phyloP scores from a whole-genome alignment of 2,113 vertebrate genomes.

The Monarcha castaneiventris region DNA sequence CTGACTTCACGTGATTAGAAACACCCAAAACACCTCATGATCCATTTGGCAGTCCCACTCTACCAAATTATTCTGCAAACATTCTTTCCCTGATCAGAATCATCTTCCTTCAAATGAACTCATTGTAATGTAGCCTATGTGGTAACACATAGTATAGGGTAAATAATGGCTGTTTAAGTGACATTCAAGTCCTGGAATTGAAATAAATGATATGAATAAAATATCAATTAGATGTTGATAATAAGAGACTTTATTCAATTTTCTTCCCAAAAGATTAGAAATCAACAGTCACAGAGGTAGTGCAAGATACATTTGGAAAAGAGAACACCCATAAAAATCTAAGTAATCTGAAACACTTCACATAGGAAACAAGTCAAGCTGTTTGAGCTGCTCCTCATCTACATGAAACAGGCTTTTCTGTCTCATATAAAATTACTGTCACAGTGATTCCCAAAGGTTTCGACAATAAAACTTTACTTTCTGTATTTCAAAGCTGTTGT shows the following conservation, averaged over 20 bases:
- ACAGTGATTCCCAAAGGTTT: not conserved
- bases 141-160: not conserved
- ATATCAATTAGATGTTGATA: slow-evolving; percentile 4
- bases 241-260: not conserved
- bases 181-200: not conserved
- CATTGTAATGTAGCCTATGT: not conserved
- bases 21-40: not conserved
- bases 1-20: not conserved
- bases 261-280: slow-evolving; percentile 1
- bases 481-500: not conserved
- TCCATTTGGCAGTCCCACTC: not conserved
- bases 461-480: not conserved
- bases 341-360: not conserved
- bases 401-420: not conserved
- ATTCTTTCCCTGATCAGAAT: not conserved
- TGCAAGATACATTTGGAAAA: not conserved
- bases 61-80: not conserved
- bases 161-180: not conserved
- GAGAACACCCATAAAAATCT: not conserved
- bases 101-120: not conserved
- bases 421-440: not conserved
- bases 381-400: not conserved
- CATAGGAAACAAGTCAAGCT: not conserved
- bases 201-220: slow-evolving; percentile 11
- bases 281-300: not conserved